Evolutionary conservation across 2,797 vertebrate species (phyloP), one percentile per base, ranked within the genome.

Genomic region (Mormyrus hasselquistii): DNA sequence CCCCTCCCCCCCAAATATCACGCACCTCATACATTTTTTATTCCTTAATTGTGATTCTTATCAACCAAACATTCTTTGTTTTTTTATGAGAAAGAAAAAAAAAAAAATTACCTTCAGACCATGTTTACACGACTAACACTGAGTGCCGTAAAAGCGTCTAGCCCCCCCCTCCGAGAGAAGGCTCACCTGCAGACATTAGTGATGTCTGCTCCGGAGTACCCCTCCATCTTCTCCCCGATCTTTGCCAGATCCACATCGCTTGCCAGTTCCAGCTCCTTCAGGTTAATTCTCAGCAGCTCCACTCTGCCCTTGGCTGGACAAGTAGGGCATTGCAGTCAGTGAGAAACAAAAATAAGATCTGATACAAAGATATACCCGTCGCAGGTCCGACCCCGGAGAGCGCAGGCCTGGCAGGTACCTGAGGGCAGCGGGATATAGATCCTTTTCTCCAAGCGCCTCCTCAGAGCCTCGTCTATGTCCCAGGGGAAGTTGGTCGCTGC

Each of bases 401-500:
- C 7, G 1, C 50, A n/a, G 69, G 19, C 19, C 38, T 10, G 53
- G 19, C 50, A 3, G 76, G 44, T 96, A 99, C 99, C 97, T 95
- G 97, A 99, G 14, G 98, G 99, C 87, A 99, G 95, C 49, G 98
- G 99, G 94, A 99, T 99, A 90, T 99, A 99, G 93, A 99, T 99
- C 94, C 98, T 97, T 91, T 99, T 99, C 92, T 99, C 98, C 91
- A 99, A 94, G 19, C 99, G 96, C 57, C 99, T 95, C 90, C 98
- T 96, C 93, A 99, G 94, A 88, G 99, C 99, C 94, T 99, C 99
- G 88, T 99, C 99, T 83, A 99, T 99, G 95, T 99, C 98, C 99
- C 99, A 99, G 1, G 99, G 99, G 93, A 99, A 99, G 94, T 99
- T 99, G 86, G 99, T 99, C 91, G 98, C 99, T 88, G 98, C 99